Conservation (phyloP, 1,140 invertebrate genomes). For the Drosophila ficusphila region DNA sequence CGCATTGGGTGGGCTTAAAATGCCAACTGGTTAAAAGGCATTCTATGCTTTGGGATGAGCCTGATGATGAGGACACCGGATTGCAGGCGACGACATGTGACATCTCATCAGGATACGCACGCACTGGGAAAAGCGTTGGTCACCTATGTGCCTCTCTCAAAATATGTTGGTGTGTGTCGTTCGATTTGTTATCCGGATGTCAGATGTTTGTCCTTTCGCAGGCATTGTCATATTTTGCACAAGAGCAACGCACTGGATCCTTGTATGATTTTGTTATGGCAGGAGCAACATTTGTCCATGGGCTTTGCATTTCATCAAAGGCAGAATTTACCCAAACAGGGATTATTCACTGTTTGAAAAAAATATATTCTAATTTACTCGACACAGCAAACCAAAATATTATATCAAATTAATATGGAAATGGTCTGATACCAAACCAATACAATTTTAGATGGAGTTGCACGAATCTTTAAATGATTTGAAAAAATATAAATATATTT, state of each 20-base stretch:
- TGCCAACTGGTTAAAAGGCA: constrained; percentile 22
- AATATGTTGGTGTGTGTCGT: neutral
- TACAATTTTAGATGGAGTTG: no score
- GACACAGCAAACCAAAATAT: no score
- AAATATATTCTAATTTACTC: no score
- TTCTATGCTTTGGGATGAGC: constrained; percentile 13
- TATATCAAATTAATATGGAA: no score
- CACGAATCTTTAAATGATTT: no score
- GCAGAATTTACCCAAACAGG: neutral
- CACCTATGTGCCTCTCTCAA: constrained; percentile 21
- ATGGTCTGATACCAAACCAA: no score
- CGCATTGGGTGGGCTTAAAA: constrained; percentile 12
- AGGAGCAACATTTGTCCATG: neutral
- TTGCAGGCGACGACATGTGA: constrained; percentile 66
- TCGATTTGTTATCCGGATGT: constrained; percentile 5
- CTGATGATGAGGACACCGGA: constrained; percentile 33
- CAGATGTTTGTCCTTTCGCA: neutral
- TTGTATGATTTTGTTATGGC: neutral
- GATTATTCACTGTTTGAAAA: neutral
- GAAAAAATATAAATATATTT: no score
- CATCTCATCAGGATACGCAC: constrained; percentile 68
- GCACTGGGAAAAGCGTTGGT: constrained; percentile 45
- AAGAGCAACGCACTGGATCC: neutral
- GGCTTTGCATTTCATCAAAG: neutral
- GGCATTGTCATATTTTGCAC: neutral